phyloP scores from a whole-genome alignment of 1,140 invertebrate genomes.

The Drosophila grimshawi region DNA sequence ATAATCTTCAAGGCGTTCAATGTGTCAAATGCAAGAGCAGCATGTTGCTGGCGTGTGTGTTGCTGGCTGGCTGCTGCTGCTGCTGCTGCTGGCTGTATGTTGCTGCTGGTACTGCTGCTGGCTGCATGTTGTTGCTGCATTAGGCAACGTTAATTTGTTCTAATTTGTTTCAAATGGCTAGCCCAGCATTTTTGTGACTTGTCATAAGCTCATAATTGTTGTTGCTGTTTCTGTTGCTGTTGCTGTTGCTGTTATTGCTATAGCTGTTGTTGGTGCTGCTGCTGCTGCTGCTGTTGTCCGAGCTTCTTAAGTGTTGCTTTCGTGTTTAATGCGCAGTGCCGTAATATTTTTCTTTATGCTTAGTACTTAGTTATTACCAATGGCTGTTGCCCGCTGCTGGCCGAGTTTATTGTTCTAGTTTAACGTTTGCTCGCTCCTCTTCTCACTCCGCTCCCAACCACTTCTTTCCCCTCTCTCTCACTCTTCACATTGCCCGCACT shows the following conservation, averaged over 20 bases:
- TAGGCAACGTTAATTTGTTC: conserved; percentile 52
- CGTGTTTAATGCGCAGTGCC: conserved; percentile 69
- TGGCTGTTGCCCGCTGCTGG: conserved; percentile 36
- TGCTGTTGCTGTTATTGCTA: conserved; percentile 13
- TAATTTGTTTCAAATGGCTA: conserved; percentile 64
- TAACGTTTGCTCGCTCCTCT: background rate
- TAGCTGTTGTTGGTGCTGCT: background rate
- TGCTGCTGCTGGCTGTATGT: conserved; percentile 15
- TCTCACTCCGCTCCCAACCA: no score
- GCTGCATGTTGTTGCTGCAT: conserved; percentile 5
- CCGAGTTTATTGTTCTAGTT: conserved; percentile 79
- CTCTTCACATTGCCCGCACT: background rate
- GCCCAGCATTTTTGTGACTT: conserved; percentile 49
- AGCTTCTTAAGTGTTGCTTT: conserved; percentile 21
- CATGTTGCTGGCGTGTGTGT: conserved; percentile 5
- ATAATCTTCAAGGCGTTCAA: conserved; percentile 7
- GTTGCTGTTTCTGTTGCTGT: conserved; percentile 2
- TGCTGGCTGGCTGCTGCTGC: background rate
- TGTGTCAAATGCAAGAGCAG: conserved; percentile 25
- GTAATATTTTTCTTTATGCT: conserved; percentile 71
- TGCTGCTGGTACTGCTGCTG: background rate
- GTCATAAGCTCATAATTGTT: conserved; percentile 56
- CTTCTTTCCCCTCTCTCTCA: background rate
- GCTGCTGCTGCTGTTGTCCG: conserved; percentile 4
- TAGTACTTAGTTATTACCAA: conserved; percentile 57